Conservation (phyloP, 1,140 invertebrate species). For the Brachionus paranguensis region DNA sequence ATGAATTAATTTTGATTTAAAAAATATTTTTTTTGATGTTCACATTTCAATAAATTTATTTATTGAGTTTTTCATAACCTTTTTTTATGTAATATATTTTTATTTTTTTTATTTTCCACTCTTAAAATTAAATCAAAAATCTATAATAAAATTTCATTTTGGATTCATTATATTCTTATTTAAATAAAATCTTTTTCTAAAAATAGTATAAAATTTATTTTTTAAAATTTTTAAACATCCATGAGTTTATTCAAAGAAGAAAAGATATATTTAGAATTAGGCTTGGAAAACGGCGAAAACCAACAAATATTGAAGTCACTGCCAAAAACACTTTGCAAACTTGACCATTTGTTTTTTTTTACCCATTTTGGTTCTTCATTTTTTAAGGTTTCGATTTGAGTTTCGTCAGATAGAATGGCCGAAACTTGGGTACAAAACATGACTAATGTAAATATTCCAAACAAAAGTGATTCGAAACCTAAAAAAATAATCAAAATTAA, state of each 20-base stretch:
- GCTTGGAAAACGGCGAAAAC: conserved; percentile 32
- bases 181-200: not conserved
- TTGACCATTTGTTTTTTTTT: not conserved
- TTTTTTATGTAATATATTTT: too few species aligned
- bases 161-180: too few species aligned
- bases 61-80: too few species aligned
- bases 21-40: too few species aligned
- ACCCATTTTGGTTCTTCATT: not conserved
- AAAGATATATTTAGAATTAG: not conserved
- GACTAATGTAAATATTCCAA: conserved; percentile 94
- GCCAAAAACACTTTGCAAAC: conserved; percentile 12
- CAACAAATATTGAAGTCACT: not conserved
- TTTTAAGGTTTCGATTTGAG: conserved; percentile 37
- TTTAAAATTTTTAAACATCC: not conserved
- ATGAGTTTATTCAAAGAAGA: not conserved
- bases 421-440: conserved; percentile 96
- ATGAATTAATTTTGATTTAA: too few species aligned
- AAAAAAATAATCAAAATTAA: conserved; percentile 90
- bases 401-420: conserved; percentile 85
- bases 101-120: too few species aligned
- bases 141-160: too few species aligned
- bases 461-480: conserved; percentile 89
- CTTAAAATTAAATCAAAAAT: too few species aligned
- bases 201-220: not conserved
- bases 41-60: too few species aligned